Evolutionary conservation across 2,888 invertebrate genomes (phyloP).

Genomic region (Julus scanicus): DNA sequence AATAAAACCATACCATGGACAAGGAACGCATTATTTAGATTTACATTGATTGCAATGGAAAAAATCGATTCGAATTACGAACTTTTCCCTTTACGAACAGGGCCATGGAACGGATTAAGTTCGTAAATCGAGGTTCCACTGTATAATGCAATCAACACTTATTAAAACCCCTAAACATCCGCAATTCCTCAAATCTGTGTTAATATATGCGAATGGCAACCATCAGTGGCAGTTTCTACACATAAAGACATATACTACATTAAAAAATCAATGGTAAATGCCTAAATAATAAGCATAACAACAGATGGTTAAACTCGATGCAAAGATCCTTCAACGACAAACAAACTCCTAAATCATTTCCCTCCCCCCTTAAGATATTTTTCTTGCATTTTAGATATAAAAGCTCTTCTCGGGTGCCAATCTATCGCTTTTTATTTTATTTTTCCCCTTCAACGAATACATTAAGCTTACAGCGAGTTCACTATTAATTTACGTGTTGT

Average conservation of each 20-base stretch:
- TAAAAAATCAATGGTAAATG: neutral
- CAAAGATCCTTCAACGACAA: neutral
- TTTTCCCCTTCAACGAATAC: conserved; percentile 25
- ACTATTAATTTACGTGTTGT: conserved; percentile 53
- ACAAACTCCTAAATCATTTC: neutral
- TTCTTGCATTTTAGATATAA: neutral
- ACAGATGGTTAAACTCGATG: neutral
- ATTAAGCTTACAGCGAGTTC: conserved; percentile 46
- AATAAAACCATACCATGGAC: no score
- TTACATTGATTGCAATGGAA: no score
- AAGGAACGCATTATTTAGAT: no score
- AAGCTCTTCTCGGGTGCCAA: conserved; percentile 10
- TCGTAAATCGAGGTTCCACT: no score
- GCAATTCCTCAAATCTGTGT: neutral
- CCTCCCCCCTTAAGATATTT: neutral
- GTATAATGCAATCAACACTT: no score
- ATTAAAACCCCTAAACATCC: no score
- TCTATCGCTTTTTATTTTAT: conserved; percentile 1
- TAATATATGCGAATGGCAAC: neutral
- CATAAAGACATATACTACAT: no score
- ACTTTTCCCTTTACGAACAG: no score
- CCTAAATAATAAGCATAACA: neutral
- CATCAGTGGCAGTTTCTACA: neutral
- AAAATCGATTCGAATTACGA: no score
- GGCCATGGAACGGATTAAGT: no score